Base-by-base conservation (phyloP, 2,797 vertebrate genomes). In the Urophycis tenuis region DNA sequence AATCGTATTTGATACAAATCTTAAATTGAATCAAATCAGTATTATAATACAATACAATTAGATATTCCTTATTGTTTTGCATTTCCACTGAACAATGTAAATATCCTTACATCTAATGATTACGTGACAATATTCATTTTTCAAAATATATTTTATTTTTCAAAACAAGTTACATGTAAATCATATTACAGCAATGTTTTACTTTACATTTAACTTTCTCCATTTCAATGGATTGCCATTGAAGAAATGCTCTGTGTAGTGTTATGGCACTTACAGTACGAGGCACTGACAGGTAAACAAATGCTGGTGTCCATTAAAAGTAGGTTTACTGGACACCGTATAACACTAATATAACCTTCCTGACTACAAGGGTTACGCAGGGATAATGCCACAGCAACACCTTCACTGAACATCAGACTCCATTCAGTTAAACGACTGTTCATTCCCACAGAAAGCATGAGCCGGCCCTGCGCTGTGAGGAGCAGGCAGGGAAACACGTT, bases 401-500 rank as follows among this genome's bases (percentile, higher is more conserved):
- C 70, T 84, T 32, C 77, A 22, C 53, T 80, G 69, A 73, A 77
- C 76, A 31, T 15, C 80, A 36, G 75, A 35, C 74, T 75, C 22
- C 29, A 19, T 78, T 60, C 29, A 7, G 73, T 67, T 19, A 75
- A 15, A 74, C 19, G 74, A 29, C 29, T 79, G 70, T 73, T 87
- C 53, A 74, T 35, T 81, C 77, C 77, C 78, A 87, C 87, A 83
- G 83, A 74, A 76, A 45, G 33, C 71, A 78, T 75, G 74, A 74
- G 72, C 77, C 81, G 82, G 82, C 80, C 88, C 87, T 88, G 82
- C 80, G 78, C 85, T 86, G 77, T 74, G 83, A 89, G 88, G 87
- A 87, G 89, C 89, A 84, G 81, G 79, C 81, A 82, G 85, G 85
- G 87, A 83, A 90, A 88, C 81, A 76, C 70, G 88, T 85, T 83